These are phyloP conservation scores for Augochlorella aurata DNA, from an alignment of 2,888 invertebrate species.

Conservation along the genomic window DNA sequence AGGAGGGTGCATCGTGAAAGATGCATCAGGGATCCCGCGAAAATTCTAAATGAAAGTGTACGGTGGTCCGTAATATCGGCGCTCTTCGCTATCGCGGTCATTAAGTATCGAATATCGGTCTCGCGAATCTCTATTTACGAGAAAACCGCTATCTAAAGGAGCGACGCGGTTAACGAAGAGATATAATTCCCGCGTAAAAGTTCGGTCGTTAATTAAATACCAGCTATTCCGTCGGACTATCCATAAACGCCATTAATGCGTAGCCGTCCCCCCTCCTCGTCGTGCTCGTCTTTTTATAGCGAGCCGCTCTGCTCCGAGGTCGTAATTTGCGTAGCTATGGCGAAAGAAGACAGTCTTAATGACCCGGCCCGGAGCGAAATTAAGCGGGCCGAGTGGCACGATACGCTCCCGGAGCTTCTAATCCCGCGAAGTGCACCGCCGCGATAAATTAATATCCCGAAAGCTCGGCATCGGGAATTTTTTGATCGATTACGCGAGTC, in stretches of 20 bases:
- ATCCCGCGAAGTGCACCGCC: conserved; percentile 43
- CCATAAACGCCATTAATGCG: conserved; percentile 39
- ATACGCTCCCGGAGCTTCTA: conserved; percentile 25
- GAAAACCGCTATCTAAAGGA: neutral
- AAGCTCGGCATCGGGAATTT: conserved; percentile 24
- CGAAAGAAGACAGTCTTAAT: conserved; percentile 41
- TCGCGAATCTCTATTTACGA: conserved; percentile 14
- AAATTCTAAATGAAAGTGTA: neutral
- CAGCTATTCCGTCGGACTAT: conserved; percentile 15
- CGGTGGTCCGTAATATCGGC: conserved; percentile 1
- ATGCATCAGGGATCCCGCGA: neutral
- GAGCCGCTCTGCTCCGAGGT: neutral
- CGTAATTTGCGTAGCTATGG: conserved; percentile 30
- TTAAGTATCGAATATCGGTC: neutral
- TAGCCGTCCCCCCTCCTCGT: neutral
- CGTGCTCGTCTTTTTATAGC: conserved; percentile 3
- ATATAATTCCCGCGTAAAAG: conserved; percentile 28
- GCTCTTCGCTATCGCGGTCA: neutral
- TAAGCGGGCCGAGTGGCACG: conserved; percentile 23
- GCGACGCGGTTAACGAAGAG: conserved; percentile 20
- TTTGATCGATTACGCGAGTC: conserved; percentile 42
- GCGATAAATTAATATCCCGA: conserved; percentile 42
- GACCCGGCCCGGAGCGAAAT: conserved; percentile 31
- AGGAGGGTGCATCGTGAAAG: neutral
- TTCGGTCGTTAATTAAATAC: conserved; percentile 35